Conservation (phyloP, 1,140 invertebrate genomes). For the Battus philenor region DNA sequence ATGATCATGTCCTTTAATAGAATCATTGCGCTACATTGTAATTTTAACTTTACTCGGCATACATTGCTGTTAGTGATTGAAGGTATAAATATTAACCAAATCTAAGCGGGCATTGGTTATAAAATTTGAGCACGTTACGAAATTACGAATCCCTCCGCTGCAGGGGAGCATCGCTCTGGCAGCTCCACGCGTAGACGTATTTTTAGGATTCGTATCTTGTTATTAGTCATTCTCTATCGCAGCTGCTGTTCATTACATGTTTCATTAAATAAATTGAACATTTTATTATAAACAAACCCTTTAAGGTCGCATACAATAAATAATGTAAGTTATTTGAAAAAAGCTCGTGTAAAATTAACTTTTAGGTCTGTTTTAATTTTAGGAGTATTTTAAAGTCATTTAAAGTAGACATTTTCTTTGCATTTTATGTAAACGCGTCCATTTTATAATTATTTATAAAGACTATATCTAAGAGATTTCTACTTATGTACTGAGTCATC, state of each 20-base stretch:
- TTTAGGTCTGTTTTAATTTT: no score
- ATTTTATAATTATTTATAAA: no score
- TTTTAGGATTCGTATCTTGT: constrained; percentile 48
- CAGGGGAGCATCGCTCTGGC: constrained; percentile 27
- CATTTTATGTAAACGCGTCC: no score
- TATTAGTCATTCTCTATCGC: constrained; percentile 43
- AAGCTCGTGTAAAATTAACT: no score
- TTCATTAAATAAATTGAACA: constrained; percentile 17
- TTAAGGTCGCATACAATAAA: not conserved
- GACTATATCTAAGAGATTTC: no score
- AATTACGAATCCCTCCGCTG: constrained; percentile 19
- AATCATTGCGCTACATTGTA: not conserved
- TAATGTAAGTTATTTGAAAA: no score
- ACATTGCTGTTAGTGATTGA: constrained; percentile 3
- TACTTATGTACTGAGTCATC: no score
- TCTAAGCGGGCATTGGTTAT: constrained; percentile 18
- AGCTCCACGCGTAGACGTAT: constrained; percentile 47
- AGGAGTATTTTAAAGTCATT: no score
- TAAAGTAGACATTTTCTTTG: no score
- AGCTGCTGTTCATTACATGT: constrained; percentile 22
- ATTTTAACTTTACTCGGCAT: not conserved
- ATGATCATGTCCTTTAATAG: constrained; percentile 1
- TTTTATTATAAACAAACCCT: constrained; percentile 8
- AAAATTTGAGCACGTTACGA: not conserved
- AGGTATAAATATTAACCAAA: not conserved